Conservation (phyloP, 2,888 invertebrate species). For the Piscicola geometra region DNA sequence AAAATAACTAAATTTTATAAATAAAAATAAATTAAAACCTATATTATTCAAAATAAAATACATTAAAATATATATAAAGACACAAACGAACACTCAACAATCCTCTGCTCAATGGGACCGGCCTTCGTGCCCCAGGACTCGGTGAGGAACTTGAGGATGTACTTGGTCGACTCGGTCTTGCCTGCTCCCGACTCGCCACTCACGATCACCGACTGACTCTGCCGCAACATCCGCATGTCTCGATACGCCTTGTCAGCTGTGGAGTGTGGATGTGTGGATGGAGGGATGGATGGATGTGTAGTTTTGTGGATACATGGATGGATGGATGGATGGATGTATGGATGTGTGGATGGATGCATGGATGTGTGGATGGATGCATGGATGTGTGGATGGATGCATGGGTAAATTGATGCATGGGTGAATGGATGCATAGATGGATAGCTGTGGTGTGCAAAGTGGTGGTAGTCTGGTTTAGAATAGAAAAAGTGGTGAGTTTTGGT, state of each 20-base stretch:
- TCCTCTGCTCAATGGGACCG: conserved; percentile 89
- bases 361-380: too few relatives aligned
- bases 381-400: too few relatives aligned
- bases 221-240: conserved; percentile 88
- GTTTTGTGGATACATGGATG: too few relatives aligned
- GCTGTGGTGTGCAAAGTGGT: too few relatives aligned
- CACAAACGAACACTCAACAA: conserved; percentile 73
- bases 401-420: too few relatives aligned
- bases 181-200: conserved; percentile 94
- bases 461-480: too few relatives aligned
- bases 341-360: too few relatives aligned
- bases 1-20: neutral
- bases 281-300: too few relatives aligned
- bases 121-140: conserved; percentile 80
- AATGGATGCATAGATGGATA: too few relatives aligned
- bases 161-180: conserved; percentile 97
- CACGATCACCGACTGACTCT: conserved; percentile 93
- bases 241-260: conserved; percentile 92
- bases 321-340: too few relatives aligned
- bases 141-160: conserved; percentile 86
- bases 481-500: too few relatives aligned
- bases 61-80: neutral
- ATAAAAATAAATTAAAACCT: neutral
- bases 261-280: neutral
- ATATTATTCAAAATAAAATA: neutral